These are phyloP conservation scores for Sarcophaga peregrina DNA, from an alignment of 1,140 invertebrate genomes.

Conservation along the genomic window DNA sequence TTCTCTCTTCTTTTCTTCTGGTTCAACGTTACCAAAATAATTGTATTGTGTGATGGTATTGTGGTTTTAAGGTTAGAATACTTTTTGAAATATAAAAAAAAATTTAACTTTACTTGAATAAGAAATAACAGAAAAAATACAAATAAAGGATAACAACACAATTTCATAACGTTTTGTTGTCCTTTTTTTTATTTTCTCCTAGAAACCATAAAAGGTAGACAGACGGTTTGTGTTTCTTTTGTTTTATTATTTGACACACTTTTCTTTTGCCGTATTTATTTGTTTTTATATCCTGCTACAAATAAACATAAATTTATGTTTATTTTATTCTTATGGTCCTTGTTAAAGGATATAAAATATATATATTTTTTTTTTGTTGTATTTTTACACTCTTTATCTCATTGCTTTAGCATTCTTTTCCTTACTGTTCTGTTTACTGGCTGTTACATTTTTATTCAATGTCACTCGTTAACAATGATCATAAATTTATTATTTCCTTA, in stretches of 20 bases:
- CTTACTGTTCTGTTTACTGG: neutral
- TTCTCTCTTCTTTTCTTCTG: too few species aligned
- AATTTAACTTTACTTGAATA: too few species aligned
- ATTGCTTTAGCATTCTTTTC: neutral
- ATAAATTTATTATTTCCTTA: neutral
- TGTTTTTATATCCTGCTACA: neutral
- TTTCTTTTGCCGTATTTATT: neutral
- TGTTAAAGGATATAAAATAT: neutral
- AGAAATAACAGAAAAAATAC: too few species aligned
- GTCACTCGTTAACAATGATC: slow-evolving; percentile 14
- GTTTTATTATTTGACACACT: slow-evolving; percentile 7
- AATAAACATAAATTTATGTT: neutral
- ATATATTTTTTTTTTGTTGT: too few species aligned
- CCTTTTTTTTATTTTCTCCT: neutral
- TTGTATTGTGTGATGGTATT: slow-evolving; percentile 3
- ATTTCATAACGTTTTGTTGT: neutral
- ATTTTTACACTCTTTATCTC: neutral
- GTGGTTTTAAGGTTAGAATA: neutral
- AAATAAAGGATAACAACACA: neutral
- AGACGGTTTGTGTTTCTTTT: neutral
- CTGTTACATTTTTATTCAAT: slow-evolving; percentile 10
- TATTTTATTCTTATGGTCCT: neutral
- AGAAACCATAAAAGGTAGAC: neutral
- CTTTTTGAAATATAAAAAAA: neutral
- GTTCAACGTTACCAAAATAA: neutral